phyloP scores from a whole-genome alignment of 1,140 invertebrate species.

The Drosophila baimaii region DNA sequence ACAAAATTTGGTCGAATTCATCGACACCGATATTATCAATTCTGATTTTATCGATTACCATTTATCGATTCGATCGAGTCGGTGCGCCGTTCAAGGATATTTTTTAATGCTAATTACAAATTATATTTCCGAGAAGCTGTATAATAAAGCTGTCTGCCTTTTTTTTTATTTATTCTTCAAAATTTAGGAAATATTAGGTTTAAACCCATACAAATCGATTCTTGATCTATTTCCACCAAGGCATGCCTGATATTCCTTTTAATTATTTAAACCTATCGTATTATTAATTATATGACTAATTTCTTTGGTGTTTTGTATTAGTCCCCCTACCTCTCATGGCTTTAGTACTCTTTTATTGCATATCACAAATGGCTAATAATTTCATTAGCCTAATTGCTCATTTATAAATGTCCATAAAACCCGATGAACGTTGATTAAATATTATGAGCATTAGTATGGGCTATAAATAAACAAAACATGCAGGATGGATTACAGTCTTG shows the following conservation, averaged over 20 bases:
- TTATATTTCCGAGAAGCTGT: too few species aligned
- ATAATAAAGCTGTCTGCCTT: too few species aligned
- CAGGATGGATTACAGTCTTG: slow-evolving; percentile 10
- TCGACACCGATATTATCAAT: background rate
- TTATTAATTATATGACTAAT: background rate
- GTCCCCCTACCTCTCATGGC: slow-evolving; percentile 3
- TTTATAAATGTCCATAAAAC: slow-evolving; percentile 41
- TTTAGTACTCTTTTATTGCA: slow-evolving; percentile 54
- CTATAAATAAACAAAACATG: slow-evolving; percentile 11
- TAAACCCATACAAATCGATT: too few species aligned
- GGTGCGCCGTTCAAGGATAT: too few species aligned
- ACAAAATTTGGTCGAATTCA: background rate
- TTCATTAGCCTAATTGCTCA: slow-evolving; percentile 62
- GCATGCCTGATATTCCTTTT: background rate
- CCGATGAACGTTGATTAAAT: slow-evolving; percentile 47
- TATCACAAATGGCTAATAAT: slow-evolving; percentile 58
- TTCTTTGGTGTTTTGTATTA: background rate
- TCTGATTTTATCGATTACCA: too few species aligned
- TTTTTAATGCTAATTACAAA: too few species aligned
- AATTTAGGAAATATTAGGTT: too few species aligned
- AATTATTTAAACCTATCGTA: background rate
- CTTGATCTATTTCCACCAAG: background rate
- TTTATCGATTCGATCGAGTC: too few species aligned
- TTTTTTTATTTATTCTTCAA: too few species aligned
- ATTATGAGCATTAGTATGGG: slow-evolving; percentile 27